Conservation (phyloP, 1,140 invertebrate genomes). For the Orius laevigatus region DNA sequence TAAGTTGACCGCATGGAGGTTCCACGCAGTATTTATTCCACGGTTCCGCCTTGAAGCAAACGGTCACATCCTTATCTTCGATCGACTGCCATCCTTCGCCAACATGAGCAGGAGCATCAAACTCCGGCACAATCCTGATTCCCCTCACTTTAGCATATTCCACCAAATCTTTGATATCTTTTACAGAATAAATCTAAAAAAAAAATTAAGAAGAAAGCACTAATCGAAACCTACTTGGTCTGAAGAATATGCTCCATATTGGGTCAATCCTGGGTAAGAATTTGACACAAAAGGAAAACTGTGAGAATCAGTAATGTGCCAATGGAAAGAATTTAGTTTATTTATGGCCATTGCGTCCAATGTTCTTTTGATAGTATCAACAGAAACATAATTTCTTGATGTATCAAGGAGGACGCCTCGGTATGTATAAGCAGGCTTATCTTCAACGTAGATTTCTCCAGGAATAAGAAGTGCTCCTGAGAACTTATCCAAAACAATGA, state of each 20-base stretch:
- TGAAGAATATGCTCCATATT: constrained; percentile 52
- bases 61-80: constrained; percentile 34
- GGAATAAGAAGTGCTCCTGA: constrained; percentile 40
- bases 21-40: constrained; percentile 65
- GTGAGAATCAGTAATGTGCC: constrained; percentile 79
- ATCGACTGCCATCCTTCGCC: constrained; percentile 72
- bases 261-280: constrained; percentile 46
- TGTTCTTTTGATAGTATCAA: constrained; percentile 49
- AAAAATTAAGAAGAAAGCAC: neutral
- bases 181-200: constrained; percentile 45
- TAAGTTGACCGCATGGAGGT: constrained; percentile 72
- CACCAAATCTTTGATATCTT: constrained; percentile 51
- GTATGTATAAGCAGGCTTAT: constrained; percentile 55
- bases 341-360: constrained; percentile 64
- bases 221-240: constrained; percentile 33
- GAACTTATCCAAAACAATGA: constrained; percentile 54
- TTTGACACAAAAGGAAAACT: constrained; percentile 63
- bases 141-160: constrained; percentile 54
- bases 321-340: constrained; percentile 75
- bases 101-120: constrained; percentile 75
- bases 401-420: constrained; percentile 63
- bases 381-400: constrained; percentile 51
- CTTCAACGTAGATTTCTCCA: constrained; percentile 39
- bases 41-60: constrained; percentile 48
- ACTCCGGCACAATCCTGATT: constrained; percentile 63